Evolutionary conservation across 1,140 invertebrate genomes (phyloP), one percentile per base, ranked within the genome.

Genomic region (Drosophila watanabei): DNA sequence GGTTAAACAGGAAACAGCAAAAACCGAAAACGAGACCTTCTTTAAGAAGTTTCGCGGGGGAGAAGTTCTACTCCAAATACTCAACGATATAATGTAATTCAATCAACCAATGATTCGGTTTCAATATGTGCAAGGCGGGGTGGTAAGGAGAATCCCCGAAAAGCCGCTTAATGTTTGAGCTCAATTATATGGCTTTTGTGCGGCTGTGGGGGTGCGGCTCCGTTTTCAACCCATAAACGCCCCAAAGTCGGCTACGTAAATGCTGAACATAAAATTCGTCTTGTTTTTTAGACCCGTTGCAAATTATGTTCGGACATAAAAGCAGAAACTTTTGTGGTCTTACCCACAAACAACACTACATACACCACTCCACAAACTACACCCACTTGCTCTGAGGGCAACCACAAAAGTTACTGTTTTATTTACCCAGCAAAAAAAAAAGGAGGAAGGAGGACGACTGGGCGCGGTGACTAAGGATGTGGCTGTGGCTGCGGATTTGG

Each of bases 121-220:
- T 68, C 63, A 54, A 59, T 65, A 65, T 68, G 46, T 35, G 14
- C 32, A 4, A 45, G 13, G 6, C 8, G 28, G 6, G 14, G 28
- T 33, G 33, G 20, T 16, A 24, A 28, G 35, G 6, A 10, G 35
- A 62, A 75, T 78, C 58, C 75, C 51, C 30, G 41, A 48, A 85
- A 88, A 88, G 61, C 84, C 64, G 77, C 84, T 88, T 89, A 84
- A 85, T 79, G 77, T 89, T 88, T 71, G 54, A 72, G 85, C 85
- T 89, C 85, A 85, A 88, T 88, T 88, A 88, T 88, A 88, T 88
- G 85, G 85, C 85, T 88, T 87, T 86, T 76, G 8, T 51, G 49
- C 62, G 16, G 45, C 9, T 3, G 24, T 28, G 35, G 61, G 52
- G 45, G 56, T 30, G 60, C 20, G 35, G 24, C n/a, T 32, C 11